phyloP scores from a whole-genome alignment of 2,888 invertebrate species.

The Fragum whitleyi region DNA sequence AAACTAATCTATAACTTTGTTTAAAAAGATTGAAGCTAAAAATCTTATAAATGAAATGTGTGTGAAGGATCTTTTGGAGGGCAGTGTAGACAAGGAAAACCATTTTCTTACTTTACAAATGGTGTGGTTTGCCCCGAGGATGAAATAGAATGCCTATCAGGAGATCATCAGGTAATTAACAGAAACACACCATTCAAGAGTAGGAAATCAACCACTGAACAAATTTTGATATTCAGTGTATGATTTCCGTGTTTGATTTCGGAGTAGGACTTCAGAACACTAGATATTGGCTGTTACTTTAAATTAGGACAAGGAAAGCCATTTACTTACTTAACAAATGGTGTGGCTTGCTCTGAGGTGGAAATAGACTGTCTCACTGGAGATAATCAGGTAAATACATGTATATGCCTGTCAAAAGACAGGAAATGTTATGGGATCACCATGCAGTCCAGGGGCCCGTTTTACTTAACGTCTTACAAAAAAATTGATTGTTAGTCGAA shows the following conservation, averaged over 20 bases:
- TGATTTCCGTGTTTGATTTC: not conserved
- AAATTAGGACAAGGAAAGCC: constrained; percentile 89
- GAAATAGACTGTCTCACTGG: constrained; percentile 98
- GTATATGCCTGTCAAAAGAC: no score
- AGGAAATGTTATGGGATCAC: no score
- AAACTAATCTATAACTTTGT: no score
- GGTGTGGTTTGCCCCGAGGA: constrained; percentile 95
- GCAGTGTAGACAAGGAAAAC: constrained; percentile 90
- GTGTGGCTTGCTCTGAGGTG: constrained; percentile 94
- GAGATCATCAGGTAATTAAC: constrained; percentile 92
- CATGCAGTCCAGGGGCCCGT: no score
- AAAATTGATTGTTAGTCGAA: no score
- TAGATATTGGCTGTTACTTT: constrained; percentile 66
- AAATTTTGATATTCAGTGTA: not conserved
- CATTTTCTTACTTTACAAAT: constrained; percentile 94
- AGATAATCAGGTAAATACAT: constrained; percentile 92
- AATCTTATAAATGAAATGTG: no score
- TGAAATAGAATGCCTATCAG: constrained; percentile 97
- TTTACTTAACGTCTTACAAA: no score
- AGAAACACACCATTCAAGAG: no score
- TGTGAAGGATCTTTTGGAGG: no score
- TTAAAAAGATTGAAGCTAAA: no score
- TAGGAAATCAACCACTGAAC: not conserved
- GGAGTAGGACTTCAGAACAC: constrained; percentile 58
- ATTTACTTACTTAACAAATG: constrained; percentile 94